A percentile compares a stretch with the other conserved stretches of the same genome.
These are phyloP conservation scores for Sibirionetta formosa DNA, from an alignment of 2,797 vertebrate species.

Conservation along the genomic window DNA sequence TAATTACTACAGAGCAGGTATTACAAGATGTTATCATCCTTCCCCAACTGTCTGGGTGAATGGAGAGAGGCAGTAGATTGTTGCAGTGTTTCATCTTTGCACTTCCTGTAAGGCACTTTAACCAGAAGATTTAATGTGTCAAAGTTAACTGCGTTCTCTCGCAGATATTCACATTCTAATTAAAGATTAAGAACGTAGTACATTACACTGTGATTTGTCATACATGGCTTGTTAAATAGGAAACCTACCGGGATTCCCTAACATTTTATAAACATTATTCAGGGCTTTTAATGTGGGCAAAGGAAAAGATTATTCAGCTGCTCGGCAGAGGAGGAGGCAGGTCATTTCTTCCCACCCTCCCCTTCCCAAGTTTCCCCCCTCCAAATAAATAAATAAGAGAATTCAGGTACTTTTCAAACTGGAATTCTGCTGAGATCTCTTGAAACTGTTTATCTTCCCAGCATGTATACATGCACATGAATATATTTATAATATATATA, in stretches of 20 bases:
- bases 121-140: constrained; percentile 90
- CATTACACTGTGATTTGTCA: constrained; percentile 92
- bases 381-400: constrained; percentile 70
- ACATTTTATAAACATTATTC: constrained; percentile 90
- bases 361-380: not conserved
- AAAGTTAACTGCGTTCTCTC: constrained; percentile 86
- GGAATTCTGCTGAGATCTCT: constrained; percentile 36
- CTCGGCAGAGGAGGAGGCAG: constrained; percentile 72
- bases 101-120: constrained; percentile 89
- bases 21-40: constrained; percentile 91
- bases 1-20: constrained; percentile 97
- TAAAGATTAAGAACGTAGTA: constrained; percentile 91
- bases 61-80: constrained; percentile 86
- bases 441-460: constrained; percentile 50
- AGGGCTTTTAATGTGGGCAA: constrained; percentile 86
- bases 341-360: constrained; percentile 6
- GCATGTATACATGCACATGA: not conserved
- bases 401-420: constrained; percentile 43
- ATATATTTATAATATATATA: not conserved
- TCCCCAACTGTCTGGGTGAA: constrained; percentile 88
- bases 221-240: constrained; percentile 92
- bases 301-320: constrained; percentile 83
- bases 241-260: constrained; percentile 89
- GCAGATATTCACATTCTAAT: constrained; percentile 90
- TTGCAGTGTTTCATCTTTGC: constrained; percentile 87